Evolutionary conservation across 1,140 invertebrate genomes (phyloP).

Genomic region (Oncopodura yosiiana): DNA sequence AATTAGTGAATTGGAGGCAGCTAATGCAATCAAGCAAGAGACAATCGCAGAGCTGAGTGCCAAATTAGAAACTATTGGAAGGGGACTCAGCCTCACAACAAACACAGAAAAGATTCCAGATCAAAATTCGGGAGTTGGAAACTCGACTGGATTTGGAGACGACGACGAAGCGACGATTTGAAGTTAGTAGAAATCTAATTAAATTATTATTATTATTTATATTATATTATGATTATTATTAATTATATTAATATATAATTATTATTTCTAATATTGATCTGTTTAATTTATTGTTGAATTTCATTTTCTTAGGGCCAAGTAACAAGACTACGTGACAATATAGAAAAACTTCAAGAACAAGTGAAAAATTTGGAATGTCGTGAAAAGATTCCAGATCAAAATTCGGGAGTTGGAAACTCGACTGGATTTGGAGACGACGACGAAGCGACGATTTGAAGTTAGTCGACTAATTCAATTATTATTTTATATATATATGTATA

Average conservation of each 20-base stretch:
- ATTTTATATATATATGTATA: background rate
- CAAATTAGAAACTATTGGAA: conserved; percentile 65
- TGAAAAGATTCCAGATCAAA: conserved; percentile 57
- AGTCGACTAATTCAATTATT: no score
- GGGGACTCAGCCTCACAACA: conserved; percentile 67
- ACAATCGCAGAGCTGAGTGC: conserved; percentile 64
- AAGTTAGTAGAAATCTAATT: conserved; percentile 46
- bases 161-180: conserved; percentile 67
- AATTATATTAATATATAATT: no score
- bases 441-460: conserved; percentile 67
- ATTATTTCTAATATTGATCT: no score
- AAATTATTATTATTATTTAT: background rate
- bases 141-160: conserved; percentile 79
- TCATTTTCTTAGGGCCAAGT: conserved; percentile 64
- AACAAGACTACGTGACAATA: conserved; percentile 65
- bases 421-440: conserved; percentile 77
- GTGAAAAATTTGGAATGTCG: conserved; percentile 55
- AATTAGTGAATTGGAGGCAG: conserved; percentile 65
- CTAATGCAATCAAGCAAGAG: conserved; percentile 63
- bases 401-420: conserved; percentile 80
- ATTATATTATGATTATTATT: background rate
- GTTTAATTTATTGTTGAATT: no score
- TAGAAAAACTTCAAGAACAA: conserved; percentile 68
- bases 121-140: conserved; percentile 76
- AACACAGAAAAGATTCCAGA: conserved; percentile 55